Evolutionary conservation across 37 sponge, comb jelly and placozoan species (phyloP).

Genomic region (Cladorhizidae sp.): DNA sequence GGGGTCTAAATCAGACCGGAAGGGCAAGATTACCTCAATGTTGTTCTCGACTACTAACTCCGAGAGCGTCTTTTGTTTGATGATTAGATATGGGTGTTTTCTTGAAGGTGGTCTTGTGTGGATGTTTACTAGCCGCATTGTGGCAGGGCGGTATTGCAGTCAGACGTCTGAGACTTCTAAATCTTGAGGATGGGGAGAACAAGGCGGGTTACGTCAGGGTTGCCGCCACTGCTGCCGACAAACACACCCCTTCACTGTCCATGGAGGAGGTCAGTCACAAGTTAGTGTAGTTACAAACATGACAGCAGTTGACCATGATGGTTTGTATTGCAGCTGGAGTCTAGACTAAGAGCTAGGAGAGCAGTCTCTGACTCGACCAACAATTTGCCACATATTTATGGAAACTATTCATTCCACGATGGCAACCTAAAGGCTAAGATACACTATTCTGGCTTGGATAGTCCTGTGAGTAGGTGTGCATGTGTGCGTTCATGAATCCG

Average conservation of each 20-base stretch:
- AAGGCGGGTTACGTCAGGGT: neutral
- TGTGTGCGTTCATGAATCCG: too few species aligned
- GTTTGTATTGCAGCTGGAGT: neutral
- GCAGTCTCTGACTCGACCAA: too few species aligned
- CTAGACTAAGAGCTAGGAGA: neutral
- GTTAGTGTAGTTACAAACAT: too few species aligned
- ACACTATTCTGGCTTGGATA: neutral
- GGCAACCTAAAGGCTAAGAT: neutral
- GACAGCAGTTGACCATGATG: too few species aligned
- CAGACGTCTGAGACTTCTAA: neutral
- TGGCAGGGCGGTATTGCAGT: neutral
- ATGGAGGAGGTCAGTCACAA: neutral
- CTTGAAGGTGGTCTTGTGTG: neutral
- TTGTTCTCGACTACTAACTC: too few species aligned
- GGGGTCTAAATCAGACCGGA: too few species aligned
- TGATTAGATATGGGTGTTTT: too few species aligned
- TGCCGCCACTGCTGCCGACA: neutral
- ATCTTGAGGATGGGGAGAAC: too few species aligned
- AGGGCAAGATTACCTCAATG: too few species aligned
- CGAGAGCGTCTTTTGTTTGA: neutral
- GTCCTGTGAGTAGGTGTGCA: conserved; percentile 6
- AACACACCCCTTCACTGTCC: neutral
- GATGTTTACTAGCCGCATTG: neutral
- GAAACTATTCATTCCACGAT: neutral
- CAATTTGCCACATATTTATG: neutral